Conservation (phyloP, 2,888 invertebrate genomes). For the Petrolisthes cinctipes region DNA sequence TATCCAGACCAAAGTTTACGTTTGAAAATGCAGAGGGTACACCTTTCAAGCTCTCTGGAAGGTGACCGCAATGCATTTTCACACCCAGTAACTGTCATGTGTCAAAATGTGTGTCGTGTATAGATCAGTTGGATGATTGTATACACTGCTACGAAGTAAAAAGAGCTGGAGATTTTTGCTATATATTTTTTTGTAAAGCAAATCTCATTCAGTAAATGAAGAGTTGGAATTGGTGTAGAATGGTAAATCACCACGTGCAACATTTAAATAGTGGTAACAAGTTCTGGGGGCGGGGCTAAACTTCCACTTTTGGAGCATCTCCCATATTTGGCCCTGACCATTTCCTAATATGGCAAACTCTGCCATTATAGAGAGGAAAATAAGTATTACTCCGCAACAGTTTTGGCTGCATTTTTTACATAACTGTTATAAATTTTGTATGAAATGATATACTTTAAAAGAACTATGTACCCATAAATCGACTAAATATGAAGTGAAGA, state of each 20-base stretch:
- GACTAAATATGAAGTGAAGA: background rate
- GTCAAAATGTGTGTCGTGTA: no score
- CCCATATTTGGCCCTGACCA: slow-evolving; percentile 57
- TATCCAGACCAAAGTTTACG: no score
- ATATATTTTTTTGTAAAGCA: no score
- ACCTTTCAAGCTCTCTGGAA: no score
- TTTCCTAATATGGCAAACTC: slow-evolving; percentile 64
- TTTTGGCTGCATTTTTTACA: background rate
- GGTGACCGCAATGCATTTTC: no score
- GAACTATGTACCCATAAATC: background rate
- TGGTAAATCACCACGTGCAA: slow-evolving; percentile 56
- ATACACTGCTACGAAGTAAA: no score
- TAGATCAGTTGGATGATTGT: no score
- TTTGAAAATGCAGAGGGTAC: no score
- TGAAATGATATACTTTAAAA: slow-evolving; percentile 36
- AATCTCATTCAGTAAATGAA: no score
- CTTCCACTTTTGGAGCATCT: slow-evolving; percentile 52
- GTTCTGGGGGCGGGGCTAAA: slow-evolving; percentile 49
- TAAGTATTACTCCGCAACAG: slow-evolving; percentile 42
- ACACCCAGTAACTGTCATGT: no score
- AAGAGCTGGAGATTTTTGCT: no score
- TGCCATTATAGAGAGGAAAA: slow-evolving; percentile 53
- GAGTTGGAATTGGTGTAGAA: background rate
- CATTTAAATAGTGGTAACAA: slow-evolving; percentile 56
- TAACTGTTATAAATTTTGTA: slow-evolving; percentile 39